A percentile compares a stretch with the other conserved stretches of the same genome.
Conservation (phyloP, 2,113 vertebrate species). For the Vimba vimba region DNA sequence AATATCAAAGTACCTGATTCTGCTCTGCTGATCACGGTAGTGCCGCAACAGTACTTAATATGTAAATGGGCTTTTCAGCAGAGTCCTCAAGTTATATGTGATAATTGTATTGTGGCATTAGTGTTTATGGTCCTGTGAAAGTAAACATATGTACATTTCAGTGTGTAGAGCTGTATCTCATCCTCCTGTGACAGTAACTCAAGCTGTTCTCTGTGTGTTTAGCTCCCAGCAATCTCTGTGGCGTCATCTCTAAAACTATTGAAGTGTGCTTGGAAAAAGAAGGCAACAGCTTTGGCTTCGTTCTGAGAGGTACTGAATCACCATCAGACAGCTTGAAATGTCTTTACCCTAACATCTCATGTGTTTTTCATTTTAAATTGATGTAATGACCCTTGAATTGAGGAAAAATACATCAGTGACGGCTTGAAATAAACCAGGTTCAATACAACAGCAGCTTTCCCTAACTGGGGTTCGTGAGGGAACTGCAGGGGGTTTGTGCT, state of each 20-base stretch:
- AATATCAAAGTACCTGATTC: neutral
- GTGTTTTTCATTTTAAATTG: neutral
- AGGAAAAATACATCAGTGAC: neutral
- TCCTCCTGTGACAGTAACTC: constrained; percentile 17
- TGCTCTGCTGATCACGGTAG: neutral
- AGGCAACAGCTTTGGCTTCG: constrained; percentile 96
- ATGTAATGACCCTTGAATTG: neutral
- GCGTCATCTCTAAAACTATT: constrained; percentile 89
- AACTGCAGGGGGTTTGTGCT: neutral
- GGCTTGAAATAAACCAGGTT: neutral
- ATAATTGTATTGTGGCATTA: neutral
- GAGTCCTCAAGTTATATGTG: neutral
- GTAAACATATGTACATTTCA: neutral
- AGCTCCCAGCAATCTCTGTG: constrained; percentile 86
- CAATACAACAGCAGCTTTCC: neutral
- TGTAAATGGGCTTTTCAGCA: neutral
- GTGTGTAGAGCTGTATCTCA: neutral
- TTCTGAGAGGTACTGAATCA: constrained; percentile 86
- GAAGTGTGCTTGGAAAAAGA: constrained; percentile 94
- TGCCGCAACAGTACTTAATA: neutral
- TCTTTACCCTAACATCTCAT: neutral
- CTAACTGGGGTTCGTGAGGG: neutral
- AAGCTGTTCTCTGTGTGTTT: constrained; percentile 45
- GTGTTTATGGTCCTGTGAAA: neutral
- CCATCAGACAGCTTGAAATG: neutral